These are phyloP conservation scores for Limulus polyphemus DNA, from an alignment of 2,888 invertebrate species.

Conservation along the genomic window DNA sequence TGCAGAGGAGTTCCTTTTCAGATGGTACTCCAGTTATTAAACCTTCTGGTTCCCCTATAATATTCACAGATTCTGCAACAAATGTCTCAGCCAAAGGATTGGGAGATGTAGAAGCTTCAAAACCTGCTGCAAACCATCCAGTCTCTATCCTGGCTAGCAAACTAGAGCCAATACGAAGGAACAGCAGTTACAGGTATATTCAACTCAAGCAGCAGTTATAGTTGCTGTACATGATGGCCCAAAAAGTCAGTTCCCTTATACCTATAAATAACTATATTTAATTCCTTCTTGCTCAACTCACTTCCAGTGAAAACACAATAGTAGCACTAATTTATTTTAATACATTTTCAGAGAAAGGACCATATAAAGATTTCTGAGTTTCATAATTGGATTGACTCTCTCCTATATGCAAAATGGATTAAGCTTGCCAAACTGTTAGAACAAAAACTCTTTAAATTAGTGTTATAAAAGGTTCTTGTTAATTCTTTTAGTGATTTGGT, in stretches of 20 bases:
- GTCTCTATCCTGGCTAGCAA: constrained; percentile 43
- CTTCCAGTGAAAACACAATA: no score
- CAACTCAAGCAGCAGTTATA: no score
- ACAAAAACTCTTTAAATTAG: background rate
- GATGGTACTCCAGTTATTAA: constrained; percentile 9
- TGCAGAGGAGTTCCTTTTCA: constrained; percentile 12
- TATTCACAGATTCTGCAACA: background rate
- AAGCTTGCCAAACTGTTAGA: background rate
- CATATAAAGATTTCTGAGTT: no score
- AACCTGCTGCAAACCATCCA: constrained; percentile 25
- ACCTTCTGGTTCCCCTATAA: constrained; percentile 4
- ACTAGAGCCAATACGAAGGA: constrained; percentile 42
- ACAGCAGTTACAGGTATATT: constrained; percentile 5
- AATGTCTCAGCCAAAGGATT: constrained; percentile 6
- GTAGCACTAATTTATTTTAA: no score
- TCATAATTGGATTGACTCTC: no score
- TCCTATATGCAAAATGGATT: no score
- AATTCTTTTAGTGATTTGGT: constrained; percentile 10
- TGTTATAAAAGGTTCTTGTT: background rate
- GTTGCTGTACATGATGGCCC: no score
- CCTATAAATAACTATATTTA: no score
- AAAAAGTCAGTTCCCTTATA: no score
- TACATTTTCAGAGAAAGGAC: no score
- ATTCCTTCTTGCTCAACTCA: no score
- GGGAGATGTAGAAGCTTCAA: constrained; percentile 13